These are phyloP conservation scores for Beris morrisii DNA, from an alignment of 2,888 invertebrate genomes.

Conservation along the genomic window DNA sequence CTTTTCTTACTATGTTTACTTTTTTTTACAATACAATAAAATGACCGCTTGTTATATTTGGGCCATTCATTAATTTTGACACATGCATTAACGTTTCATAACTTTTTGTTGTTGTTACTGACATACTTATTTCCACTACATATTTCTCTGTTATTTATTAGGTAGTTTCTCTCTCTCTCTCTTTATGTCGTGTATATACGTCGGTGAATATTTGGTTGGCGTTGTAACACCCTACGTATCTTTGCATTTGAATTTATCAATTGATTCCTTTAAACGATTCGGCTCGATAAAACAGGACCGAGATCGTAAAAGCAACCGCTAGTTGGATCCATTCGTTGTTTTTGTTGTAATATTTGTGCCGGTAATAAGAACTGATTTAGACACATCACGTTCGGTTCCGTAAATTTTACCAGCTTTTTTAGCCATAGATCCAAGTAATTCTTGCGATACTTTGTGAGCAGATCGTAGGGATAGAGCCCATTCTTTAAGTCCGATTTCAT, in stretches of 20 bases:
- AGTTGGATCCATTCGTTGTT: conserved; percentile 43
- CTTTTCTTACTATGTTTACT: neutral
- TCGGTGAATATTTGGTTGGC: conserved; percentile 3
- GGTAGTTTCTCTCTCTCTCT: conserved; percentile 2
- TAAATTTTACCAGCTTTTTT: conserved; percentile 99
- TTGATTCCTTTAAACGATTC: conserved; percentile 42
- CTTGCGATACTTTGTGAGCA: conserved; percentile 94
- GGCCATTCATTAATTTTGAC: too few relatives aligned
- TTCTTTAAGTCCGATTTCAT: conserved; percentile 98
- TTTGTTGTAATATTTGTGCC: conserved; percentile 38
- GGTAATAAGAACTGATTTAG: conserved; percentile 35
- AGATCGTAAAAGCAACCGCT: conserved; percentile 44
- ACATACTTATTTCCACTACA: too few relatives aligned
- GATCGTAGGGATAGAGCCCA: conserved; percentile 95
- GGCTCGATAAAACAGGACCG: conserved; percentile 44
- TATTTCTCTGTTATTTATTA: too few relatives aligned
- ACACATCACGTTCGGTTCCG: conserved; percentile 68
- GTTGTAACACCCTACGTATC: conserved; percentile 40
- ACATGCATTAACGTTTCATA: too few relatives aligned
- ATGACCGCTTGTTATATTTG: too few relatives aligned
- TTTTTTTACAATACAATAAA: neutral
- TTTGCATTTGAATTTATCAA: conserved; percentile 42
- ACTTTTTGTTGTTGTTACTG: too few relatives aligned
- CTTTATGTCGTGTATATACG: conserved; percentile 1
- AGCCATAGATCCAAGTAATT: conserved; percentile 95